phyloP scores from a whole-genome alignment of 1,140 invertebrate species.

The Yoshiicerus persimilis region DNA sequence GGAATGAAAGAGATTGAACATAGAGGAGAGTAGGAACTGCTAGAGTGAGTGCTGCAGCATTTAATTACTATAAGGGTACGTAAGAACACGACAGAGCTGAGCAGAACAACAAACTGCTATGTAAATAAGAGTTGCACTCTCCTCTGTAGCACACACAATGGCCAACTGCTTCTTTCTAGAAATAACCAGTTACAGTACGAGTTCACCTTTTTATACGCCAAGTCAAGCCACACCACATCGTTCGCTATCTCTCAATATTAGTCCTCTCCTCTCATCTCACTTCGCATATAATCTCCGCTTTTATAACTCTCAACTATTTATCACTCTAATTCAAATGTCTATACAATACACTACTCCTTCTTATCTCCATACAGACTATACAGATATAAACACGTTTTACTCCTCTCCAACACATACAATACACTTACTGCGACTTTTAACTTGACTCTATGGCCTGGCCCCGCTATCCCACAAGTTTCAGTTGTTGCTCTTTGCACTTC shows the following conservation, averaged over 20 bases:
- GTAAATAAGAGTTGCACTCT: not conserved
- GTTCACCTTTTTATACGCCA: conserved; percentile 8
- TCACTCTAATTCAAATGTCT: not conserved
- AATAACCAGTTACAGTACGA: not conserved
- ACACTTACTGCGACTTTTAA: not conserved
- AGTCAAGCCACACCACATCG: not conserved
- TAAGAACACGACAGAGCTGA: not conserved
- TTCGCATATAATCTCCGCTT: not conserved
- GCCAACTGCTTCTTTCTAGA: not conserved
- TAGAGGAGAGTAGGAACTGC: no score
- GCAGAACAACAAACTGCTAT: not conserved
- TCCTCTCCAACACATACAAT: no score
- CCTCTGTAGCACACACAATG: not conserved
- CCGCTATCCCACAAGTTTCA: not conserved
- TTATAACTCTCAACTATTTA: not conserved
- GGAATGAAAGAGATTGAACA: not conserved
- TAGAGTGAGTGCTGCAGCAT: not conserved
- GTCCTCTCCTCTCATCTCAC: not conserved
- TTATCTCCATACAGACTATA: no score
- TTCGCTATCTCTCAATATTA: not conserved
- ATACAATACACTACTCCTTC: no score
- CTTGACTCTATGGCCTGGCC: not conserved
- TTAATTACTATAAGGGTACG: not conserved
- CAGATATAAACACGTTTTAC: no score
- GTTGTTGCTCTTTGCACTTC: not conserved